Conservation (phyloP, 2,797 vertebrate genomes). For the Sebastes dallii region DNA sequence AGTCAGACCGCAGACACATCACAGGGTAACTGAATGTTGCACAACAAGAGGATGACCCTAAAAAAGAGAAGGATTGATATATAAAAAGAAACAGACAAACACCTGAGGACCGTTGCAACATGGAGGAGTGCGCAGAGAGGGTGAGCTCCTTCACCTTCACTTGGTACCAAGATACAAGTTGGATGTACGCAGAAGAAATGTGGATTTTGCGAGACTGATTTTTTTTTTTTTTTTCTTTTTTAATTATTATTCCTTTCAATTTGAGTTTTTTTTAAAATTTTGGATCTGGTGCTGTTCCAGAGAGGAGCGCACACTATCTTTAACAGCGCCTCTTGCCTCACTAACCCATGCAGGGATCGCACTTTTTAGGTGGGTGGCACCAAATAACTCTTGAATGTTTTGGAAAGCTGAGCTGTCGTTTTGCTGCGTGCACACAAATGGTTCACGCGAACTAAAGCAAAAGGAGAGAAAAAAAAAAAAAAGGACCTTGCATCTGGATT, state of each 20-base stretch:
- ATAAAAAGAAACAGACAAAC: not conserved
- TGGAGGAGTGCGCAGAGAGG: conserved; percentile 41
- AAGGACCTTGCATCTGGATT: conserved; percentile 45
- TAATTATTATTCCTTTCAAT: not conserved
- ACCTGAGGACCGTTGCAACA: conserved; percentile 33
- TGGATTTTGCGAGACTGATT: conserved; percentile 8
- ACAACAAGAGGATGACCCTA: conserved; percentile 6
- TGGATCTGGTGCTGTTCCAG: conserved; percentile 1
- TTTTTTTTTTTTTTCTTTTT: too few relatives aligned
- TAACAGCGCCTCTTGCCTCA: conserved; percentile 2
- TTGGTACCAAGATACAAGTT: conserved; percentile 51
- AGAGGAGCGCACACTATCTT: conserved; percentile 18
- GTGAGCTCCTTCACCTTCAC: conserved; percentile 47
- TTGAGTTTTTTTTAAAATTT: not conserved
- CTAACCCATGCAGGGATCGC: conserved; percentile 3
- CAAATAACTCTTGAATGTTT: conserved; percentile 28
- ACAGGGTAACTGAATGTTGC: conserved; percentile 18
- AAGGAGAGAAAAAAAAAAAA: conserved; percentile 8
- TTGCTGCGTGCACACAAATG: conserved; percentile 15
- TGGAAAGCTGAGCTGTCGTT: conserved; percentile 25
- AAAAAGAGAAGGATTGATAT: conserved; percentile 20
- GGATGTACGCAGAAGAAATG: conserved; percentile 30
- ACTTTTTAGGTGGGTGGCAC: conserved; percentile 18
- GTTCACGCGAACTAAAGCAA: conserved; percentile 36
- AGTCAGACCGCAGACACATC: conserved; percentile 32